Evolutionary conservation across 1,140 invertebrate species (phyloP).

Genomic region (Drosophila teissieri): DNA sequence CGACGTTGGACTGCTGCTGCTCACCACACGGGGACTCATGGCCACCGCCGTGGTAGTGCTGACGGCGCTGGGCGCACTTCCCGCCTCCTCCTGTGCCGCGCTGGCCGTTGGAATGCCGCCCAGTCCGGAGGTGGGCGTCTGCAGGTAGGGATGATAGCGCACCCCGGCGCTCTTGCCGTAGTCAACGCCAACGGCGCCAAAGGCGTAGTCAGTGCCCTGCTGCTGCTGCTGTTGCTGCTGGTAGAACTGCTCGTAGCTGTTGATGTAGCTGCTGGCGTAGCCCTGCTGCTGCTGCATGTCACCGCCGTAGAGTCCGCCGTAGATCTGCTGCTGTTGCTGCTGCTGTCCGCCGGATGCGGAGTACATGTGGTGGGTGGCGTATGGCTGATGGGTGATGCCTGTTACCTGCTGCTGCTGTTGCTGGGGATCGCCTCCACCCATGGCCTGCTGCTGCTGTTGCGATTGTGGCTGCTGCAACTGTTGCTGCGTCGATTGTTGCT

Average conservation of each 20-base stretch:
- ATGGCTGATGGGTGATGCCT: conserved; percentile 84
- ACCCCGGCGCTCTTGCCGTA: conserved; percentile 49
- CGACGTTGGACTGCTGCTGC: conserved; percentile 79
- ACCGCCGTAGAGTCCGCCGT: conserved; percentile 88
- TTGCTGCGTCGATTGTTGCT: conserved; percentile 37
- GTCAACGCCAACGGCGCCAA: conserved; percentile 17
- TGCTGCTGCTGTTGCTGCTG: conserved; percentile 70
- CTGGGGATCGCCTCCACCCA: conserved; percentile 2
- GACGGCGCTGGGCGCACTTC: conserved; percentile 37
- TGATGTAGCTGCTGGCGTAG: conserved; percentile 74
- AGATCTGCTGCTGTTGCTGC: conserved; percentile 67
- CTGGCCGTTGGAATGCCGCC: conserved; percentile 35
- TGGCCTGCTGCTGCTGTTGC: conserved; percentile 42
- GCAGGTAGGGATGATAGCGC: conserved; percentile 81
- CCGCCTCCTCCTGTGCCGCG: conserved; percentile 10
- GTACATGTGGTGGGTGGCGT: conserved; percentile 67
- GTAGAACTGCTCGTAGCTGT: conserved; percentile 84
- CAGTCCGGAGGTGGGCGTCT: conserved; percentile 64
- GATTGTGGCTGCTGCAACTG: conserved; percentile 57
- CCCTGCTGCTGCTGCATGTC: conserved; percentile 85
- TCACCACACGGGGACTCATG: conserved; percentile 82
- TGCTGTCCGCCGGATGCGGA: conserved; percentile 53
- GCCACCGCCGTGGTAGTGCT: conserved; percentile 63
- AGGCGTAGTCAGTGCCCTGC: conserved; percentile 55
- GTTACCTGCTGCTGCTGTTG: conserved; percentile 18